A percentile compares a stretch with the other conserved stretches of the same genome.
These are phyloP conservation scores for Corbicula japonica DNA, from an alignment of 2,888 invertebrate genomes.

Conservation along the genomic window DNA sequence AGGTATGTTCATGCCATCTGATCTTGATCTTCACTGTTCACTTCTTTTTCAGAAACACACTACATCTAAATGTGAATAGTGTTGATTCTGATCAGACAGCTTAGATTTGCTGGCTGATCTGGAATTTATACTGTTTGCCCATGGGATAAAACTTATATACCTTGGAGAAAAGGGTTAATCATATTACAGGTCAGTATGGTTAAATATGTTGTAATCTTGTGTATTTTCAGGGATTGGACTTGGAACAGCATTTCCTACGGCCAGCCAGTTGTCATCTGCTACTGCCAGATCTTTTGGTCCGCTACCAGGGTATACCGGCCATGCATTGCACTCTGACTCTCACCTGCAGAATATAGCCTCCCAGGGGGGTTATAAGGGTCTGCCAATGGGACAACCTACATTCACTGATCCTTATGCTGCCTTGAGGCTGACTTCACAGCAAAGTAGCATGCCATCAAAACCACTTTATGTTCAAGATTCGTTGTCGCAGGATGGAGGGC, in stretches of 20 bases:
- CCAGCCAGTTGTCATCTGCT: slow-evolving; percentile 52
- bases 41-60: too few species aligned
- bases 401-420: slow-evolving; percentile 66
- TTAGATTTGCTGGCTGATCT: too few species aligned
- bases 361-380: slow-evolving; percentile 76
- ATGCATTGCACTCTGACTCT: slow-evolving; percentile 73
- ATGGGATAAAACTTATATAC: too few species aligned
- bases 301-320: slow-evolving; percentile 71
- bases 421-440: slow-evolving; percentile 48
- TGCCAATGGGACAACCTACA: slow-evolving; percentile 71
- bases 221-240: slow-evolving; percentile 70
- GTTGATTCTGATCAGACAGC: too few species aligned
- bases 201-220: neutral
- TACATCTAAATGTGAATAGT: too few species aligned
- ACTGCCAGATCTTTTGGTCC: slow-evolving; percentile 72
- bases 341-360: slow-evolving; percentile 69
- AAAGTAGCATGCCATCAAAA: slow-evolving; percentile 47
- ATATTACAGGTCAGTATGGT: too few species aligned
- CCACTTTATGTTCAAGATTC: slow-evolving; percentile 59
- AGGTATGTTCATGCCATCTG: too few species aligned
- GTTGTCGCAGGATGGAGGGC: slow-evolving; percentile 37
- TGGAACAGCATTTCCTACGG: slow-evolving; percentile 50
- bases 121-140: too few species aligned
- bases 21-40: too few species aligned
- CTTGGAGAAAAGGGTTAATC: too few species aligned